Base-by-base conservation (phyloP, 2,797 vertebrate genomes). In the Clarias pachynema region DNA sequence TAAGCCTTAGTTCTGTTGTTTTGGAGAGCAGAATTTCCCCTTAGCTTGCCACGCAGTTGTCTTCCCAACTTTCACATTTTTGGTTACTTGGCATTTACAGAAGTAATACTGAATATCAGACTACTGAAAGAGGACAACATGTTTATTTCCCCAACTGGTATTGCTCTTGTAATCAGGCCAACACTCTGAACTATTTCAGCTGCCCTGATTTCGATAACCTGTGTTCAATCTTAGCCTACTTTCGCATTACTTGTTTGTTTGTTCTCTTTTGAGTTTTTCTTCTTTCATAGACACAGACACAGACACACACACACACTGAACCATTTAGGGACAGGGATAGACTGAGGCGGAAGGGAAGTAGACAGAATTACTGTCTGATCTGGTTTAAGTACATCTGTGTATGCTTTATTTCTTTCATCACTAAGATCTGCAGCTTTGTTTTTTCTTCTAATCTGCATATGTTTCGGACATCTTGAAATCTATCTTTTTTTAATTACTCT, bases 291-390 rank as follows among this genome's bases (percentile, higher is more conserved):
- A 62, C 56, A 62, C 74, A 81, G 24, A 66, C 79, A 24, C 72
- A 49, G 53, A n/a, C 59, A 56, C n/a, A 62, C 56, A 62, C 63
- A 81, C 60, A 66, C 79, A 24, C 72, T 62, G 81, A 83, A 83
- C 49, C 81, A 79, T 79, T 78, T 83, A 82, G 49, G 40, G 72
- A 60, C 20, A 24, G n/a, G 24, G 6, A 69, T 6, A 18, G 59
- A 56, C 29, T 18, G 22, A 65, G 16, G 37, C 44, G 40, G 68
- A 63, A 73, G 29, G 44, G 37, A 63, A 72, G 34, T 14, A 73
- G 75, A 86, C 79, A 16, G 29, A 20, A 79, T 86, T 59, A 29
- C 22, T 10, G 7, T 79, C 53, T 66, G 68, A 40, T 68, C 75
- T 79, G 44, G 62, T 70, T 79, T 79, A 53, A 66, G 14, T 14